Base-by-base conservation (phyloP, 2,113 vertebrate genomes). In the Gymnogyps californianus region DNA sequence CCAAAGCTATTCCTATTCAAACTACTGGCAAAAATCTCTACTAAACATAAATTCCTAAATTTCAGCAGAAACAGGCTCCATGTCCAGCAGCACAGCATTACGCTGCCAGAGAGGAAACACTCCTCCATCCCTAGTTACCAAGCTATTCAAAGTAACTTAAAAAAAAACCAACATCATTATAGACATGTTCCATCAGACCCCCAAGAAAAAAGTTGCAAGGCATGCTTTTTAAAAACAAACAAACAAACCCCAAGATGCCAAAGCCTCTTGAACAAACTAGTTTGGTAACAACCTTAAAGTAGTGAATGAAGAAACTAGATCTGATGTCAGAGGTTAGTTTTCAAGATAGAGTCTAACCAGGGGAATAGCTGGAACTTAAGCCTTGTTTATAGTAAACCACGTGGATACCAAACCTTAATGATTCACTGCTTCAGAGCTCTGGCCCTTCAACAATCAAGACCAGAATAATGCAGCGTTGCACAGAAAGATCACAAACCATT, bases 301-400 rank as follows among this genome's bases (percentile, higher is more conserved):
- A 44, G n/a, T 76, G 71, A 84, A 92, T 74, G 89, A 47, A 87
- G 81, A 89, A 96, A 80, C 36, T 1, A 81, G 90, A 71, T 62
- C 67, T 62, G 89, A 34, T 86, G 79, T 44, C 90, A 87, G 75
- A 87, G 59, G 86, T 75, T 57, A 40, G 67, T 67, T 74, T 77
- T 64, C 59, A 47, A 90, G 83, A 82, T 3, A 65, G 57, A 55
- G 71, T 14, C 85, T 62, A 75, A 72, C 28, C 32, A 52, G 71
- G 79, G 90, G 70, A 93, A 95, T 19, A 93, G 83, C 86, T 95
- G 89, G 74, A 83, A 93, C 59, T 86, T 61, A 83, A 91, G 59
- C 78, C 28, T 44, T 87, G 93, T 96, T 97, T 96, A 95, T 38
- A 90, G 95, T 91, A 92, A 97, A 97, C 66, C 22, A 9, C 17